A percentile compares a stretch with the other conserved stretches of the same genome.
Evolutionary conservation across 2,888 invertebrate genomes (phyloP).

Genomic region (Machimus atricapillus): DNA sequence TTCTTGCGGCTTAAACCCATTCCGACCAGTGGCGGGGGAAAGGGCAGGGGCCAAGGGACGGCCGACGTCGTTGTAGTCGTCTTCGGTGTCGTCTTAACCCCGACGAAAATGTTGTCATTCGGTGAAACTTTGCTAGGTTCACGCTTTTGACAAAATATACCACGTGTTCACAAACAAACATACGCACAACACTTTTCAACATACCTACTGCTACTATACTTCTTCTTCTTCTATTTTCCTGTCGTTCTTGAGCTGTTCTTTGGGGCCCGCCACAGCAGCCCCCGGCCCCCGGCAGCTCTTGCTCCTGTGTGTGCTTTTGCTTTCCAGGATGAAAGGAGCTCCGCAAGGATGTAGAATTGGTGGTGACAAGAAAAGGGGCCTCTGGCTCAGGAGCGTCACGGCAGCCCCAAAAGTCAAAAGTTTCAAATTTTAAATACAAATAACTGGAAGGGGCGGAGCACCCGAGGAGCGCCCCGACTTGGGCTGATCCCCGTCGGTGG

Average conservation of each 20-base stretch:
- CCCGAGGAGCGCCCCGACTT: background rate
- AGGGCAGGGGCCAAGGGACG: background rate
- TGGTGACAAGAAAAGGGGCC: conserved; percentile 8
- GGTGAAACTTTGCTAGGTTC: conserved; percentile 1
- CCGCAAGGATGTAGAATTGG: background rate
- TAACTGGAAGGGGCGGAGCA: background rate
- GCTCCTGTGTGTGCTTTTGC: background rate
- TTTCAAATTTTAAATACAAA: conserved; percentile 39
- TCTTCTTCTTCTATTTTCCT: background rate
- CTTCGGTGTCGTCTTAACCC: background rate
- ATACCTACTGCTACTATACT: background rate
- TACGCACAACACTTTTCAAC: background rate
- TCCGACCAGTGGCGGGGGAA: background rate
- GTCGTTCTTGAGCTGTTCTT: conserved; percentile 1
- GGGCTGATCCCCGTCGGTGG: background rate
- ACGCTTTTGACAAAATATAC: conserved; percentile 25
- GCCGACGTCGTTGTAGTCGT: background rate
- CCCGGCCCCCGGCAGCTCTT: background rate
- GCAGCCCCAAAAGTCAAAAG: conserved; percentile 35
- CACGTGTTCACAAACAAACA: conserved; percentile 15
- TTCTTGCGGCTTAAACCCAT: background rate
- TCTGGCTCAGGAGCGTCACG: background rate
- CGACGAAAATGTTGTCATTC: background rate
- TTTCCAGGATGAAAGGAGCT: background rate
- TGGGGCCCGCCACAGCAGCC: background rate